Evolutionary conservation across 2,888 invertebrate species (phyloP), one percentile per base, ranked within the genome.

Genomic region (Acheta domesticus): DNA sequence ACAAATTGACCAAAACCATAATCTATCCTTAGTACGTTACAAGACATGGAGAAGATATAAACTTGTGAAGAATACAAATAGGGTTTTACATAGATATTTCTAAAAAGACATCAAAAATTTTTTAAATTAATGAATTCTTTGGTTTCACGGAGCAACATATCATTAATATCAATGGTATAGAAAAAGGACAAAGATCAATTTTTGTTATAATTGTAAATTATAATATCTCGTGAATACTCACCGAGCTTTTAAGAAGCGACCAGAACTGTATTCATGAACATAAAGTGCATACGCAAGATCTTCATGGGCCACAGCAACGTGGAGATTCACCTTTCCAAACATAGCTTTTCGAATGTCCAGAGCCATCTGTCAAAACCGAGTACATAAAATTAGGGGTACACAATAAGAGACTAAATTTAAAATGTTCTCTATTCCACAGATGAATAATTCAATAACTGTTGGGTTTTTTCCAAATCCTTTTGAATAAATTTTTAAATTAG

Each of bases 281-380:
- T 97, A 98, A 16, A 95, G 91, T 77, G 96, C 96, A 88, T 97
- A 98, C 0, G 97, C 96, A 76, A 97, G 89, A 88, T 97, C 97
- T 88, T 97, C 97, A 86, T 96, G 94, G 49, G 94, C 95, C 49
- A 94, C 91, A 0, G 97, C 97, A 83, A 97, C 94, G 86, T 94
- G 93, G 82, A 97, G 91, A 87, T 96, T 96, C 86, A 92, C 91
- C 84, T 92, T 92, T 0, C 95, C 95, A 88, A 96, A 96, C 84
- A 96, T 92, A 79, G 89, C 88, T 84, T 92, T 91, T 80, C 95
- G 91, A 74, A 94, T 92, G 75, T 90, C 88, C 81, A 96, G 87
- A 0, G 95, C 94, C 85, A 91, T 91, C 90, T 93, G 87, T 2
- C 84, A 82, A 49, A 23, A 75, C 12, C 4, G 12, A 73, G 36